phyloP scores from a whole-genome alignment of 2,888 invertebrate genomes.

The Ectropis crepuscularia region DNA sequence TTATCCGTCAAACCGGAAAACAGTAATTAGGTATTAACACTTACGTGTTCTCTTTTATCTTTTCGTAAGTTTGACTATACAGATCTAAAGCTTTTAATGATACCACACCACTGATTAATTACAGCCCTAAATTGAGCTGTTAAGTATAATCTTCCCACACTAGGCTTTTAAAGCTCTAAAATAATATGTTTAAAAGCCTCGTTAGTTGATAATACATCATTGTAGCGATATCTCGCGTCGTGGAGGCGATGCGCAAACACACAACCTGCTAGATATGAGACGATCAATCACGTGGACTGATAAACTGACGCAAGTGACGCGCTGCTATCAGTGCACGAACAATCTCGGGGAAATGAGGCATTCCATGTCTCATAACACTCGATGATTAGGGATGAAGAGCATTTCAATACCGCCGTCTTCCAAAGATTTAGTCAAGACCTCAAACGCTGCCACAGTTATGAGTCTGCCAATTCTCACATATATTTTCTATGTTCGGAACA shows the following conservation, averaged over 20 bases:
- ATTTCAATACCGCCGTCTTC: no score
- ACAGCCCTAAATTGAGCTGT: background rate
- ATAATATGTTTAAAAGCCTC: constrained; percentile 18
- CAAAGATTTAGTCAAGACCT: no score
- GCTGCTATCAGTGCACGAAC: constrained; percentile 9
- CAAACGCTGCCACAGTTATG: no score
- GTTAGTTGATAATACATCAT: constrained; percentile 37
- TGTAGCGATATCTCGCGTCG: constrained; percentile 18
- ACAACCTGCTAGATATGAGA: constrained; percentile 14
- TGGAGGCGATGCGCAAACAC: constrained; percentile 24
- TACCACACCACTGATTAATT: background rate
- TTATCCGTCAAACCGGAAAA: no score
- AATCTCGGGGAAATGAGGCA: constrained; percentile 7
- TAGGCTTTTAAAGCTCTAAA: constrained; percentile 6
- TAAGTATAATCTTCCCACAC: constrained; percentile 11
- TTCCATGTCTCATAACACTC: background rate
- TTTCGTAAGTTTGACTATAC: no score
- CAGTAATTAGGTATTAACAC: no score
- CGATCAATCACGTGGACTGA: constrained; percentile 29
- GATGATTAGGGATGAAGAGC: no score
- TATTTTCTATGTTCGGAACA: no score
- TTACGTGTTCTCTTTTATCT: no score
- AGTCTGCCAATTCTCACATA: no score
- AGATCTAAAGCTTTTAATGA: background rate
- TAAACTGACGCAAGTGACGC: constrained; percentile 1